Base-by-base conservation (phyloP, 2,797 vertebrate genomes). In the Jordanella pulchra region DNA sequence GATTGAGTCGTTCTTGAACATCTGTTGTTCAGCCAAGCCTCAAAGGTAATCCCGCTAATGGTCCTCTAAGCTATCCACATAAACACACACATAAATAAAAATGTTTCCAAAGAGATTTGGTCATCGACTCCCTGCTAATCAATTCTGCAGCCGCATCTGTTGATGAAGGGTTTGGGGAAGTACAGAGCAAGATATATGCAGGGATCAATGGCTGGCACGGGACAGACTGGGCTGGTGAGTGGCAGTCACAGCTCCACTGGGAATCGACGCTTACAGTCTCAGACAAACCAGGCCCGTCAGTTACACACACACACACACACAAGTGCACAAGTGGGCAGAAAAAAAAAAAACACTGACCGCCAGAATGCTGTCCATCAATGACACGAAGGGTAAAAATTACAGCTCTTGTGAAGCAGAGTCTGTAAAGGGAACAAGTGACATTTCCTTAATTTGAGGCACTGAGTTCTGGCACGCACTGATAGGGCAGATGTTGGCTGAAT, bases 1-100 rank as follows among this genome's bases (percentile, higher is more conserved):
- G 93, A 94, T 95, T 92, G 92, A 94, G 93, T 90, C 77, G 90
- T 94, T 93, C 92, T 93, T 93, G 92, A 93, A 93, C 94, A 95
- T 94, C 94, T 95, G 93, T 94, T 94, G 91, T 93, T 93, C 87
- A 88, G 89, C 92, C 91, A 90, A 92, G 91, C 91, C 93, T 95
- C 94, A 92, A 88, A 94, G 92, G 93, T 94, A 95, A 95, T 95
- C 94, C 91, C 80, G 72, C 93, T 95, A 95, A 95, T 95, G 94
- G 94, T 93, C 93, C 91, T 91, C 93, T 93, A 94, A 95, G 89
- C 91, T 95, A 93, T 93, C 90, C 93, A 92, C 92, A 93, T 94
- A 94, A 93, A 92, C 92, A 91, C 92, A 94, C 87, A 93, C 92
- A 94, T 93, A 94, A 94, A 95, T 94, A 94, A 93, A 93, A 93